Evolutionary conservation across 2,797 vertebrate species (phyloP).

Genomic region (Parotocinclus haroldoi): DNA sequence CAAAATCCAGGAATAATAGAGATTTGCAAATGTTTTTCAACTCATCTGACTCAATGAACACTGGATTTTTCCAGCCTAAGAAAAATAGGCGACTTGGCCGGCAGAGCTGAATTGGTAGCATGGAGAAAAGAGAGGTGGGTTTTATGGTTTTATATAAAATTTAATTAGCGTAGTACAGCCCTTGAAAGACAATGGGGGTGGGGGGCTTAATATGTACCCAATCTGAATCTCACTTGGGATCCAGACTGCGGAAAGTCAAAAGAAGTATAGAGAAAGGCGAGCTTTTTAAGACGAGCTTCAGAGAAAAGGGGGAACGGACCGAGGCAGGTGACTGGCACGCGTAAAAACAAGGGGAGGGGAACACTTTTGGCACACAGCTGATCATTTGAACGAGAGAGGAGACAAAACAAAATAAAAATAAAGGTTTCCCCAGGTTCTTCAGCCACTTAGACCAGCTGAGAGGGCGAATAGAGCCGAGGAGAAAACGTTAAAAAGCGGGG

Average conservation of each 20-base stretch:
- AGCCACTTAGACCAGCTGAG: slow-evolving; percentile 66
- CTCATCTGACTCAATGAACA: slow-evolving; percentile 77
- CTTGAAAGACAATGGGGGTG: slow-evolving; percentile 75
- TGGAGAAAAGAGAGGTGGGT: slow-evolving; percentile 65
- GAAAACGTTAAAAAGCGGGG: slow-evolving; percentile 13
- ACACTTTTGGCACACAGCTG: slow-evolving; percentile 76
- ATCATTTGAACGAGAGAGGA: slow-evolving; percentile 65
- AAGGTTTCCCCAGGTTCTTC: slow-evolving; percentile 69
- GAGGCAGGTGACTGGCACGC: slow-evolving; percentile 76
- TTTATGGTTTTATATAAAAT: slow-evolving; percentile 79
- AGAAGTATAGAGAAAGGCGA: slow-evolving; percentile 66
- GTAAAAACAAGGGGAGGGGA: slow-evolving; percentile 74
- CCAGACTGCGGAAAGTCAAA: slow-evolving; percentile 73
- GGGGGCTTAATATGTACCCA: slow-evolving; percentile 76
- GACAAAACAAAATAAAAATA: slow-evolving; percentile 60
- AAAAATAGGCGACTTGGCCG: slow-evolving; percentile 57
- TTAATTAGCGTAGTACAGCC: slow-evolving; percentile 84
- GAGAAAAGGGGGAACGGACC: slow-evolving; percentile 57
- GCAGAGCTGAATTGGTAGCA: slow-evolving; percentile 67
- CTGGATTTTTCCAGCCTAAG: slow-evolving; percentile 60
- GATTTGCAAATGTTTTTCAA: slow-evolving; percentile 81
- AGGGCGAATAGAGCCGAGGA: slow-evolving; percentile 51
- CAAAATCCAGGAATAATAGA: slow-evolving; percentile 78
- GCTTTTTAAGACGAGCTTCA: slow-evolving; percentile 51
- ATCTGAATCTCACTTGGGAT: slow-evolving; percentile 77